These are phyloP conservation scores for Hirtodrosophila confusa DNA, from an alignment of 2,888 invertebrate species.

Conservation along the genomic window DNA sequence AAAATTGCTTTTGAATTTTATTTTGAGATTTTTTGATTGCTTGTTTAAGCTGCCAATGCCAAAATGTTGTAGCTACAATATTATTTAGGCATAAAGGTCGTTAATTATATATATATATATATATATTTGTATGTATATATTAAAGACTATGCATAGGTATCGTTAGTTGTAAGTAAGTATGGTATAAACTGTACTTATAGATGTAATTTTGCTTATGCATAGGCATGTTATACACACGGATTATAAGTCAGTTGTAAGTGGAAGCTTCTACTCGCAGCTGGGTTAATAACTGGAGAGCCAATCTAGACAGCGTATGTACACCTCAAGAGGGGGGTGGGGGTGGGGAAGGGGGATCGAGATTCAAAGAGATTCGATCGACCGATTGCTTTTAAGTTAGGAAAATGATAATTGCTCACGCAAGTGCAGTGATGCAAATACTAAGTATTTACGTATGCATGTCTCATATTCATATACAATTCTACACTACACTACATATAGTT, in stretches of 20 bases:
- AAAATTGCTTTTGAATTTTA: slow-evolving; percentile 29
- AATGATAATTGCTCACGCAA: slow-evolving; percentile 1
- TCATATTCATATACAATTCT: slow-evolving; percentile 5
- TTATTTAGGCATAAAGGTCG: slow-evolving; percentile 27
- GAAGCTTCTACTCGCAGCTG: slow-evolving; percentile 9
- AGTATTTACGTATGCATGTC: slow-evolving; percentile 16
- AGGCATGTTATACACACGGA: slow-evolving; percentile 30
- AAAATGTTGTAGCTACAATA: slow-evolving; percentile 40
- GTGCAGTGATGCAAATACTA: slow-evolving; percentile 18
- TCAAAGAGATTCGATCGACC: too few species aligned
- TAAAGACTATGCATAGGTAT: slow-evolving; percentile 24
- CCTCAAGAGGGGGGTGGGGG: background rate
- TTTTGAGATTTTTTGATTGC: slow-evolving; percentile 44
- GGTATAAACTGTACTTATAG: slow-evolving; percentile 43
- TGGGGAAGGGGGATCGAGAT: slow-evolving; percentile 3
- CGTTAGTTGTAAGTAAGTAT: slow-evolving; percentile 21
- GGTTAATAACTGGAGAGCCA: slow-evolving; percentile 1
- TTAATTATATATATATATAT: slow-evolving; percentile 22
- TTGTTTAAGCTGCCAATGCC: slow-evolving; percentile 32
- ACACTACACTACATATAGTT: slow-evolving; percentile 7
- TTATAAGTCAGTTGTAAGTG: slow-evolving; percentile 17
- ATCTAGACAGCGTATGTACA: background rate
- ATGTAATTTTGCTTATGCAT: slow-evolving; percentile 23
- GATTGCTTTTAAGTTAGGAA: too few species aligned
- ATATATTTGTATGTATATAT: slow-evolving; percentile 14